Evolutionary conservation across 2,113 vertebrate genomes (phyloP).

Genomic region (Alethe castanea): DNA sequence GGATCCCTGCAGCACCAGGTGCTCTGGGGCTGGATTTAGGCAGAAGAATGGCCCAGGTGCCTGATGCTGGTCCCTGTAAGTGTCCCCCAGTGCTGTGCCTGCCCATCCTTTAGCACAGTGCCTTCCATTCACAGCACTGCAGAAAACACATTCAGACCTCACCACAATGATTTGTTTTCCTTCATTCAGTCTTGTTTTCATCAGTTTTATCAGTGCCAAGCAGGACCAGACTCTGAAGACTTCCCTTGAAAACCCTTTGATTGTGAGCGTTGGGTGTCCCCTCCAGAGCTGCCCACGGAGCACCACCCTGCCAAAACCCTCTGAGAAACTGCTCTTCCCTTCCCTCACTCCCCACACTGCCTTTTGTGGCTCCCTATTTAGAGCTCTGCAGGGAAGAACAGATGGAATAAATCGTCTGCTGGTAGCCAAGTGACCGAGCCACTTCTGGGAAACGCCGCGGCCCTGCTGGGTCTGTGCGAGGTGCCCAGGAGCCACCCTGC

Average conservation of each 20-base stretch:
- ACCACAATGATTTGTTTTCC: not conserved
- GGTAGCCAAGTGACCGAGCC: slow-evolving; percentile 5
- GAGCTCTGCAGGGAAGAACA: not conserved
- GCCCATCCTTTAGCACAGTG: not conserved
- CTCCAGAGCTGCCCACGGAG: not conserved
- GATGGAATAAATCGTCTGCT: slow-evolving; percentile 50
- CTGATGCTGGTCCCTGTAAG: not conserved
- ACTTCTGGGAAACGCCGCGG: slow-evolving; percentile 23
- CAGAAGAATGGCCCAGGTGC: not conserved
- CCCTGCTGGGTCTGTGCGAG: not conserved
- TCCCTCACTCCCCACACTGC: not conserved
- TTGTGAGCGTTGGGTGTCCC: not conserved
- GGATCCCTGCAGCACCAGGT: not conserved
- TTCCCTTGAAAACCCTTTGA: not conserved
- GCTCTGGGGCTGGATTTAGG: not conserved
- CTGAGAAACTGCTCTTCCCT: slow-evolving; percentile 29
- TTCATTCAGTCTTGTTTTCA: not conserved
- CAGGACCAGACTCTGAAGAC: not conserved
- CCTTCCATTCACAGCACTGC: not conserved
- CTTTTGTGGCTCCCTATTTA: not conserved
- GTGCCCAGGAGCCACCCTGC: not conserved
- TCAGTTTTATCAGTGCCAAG: not conserved
- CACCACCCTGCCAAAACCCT: not conserved
- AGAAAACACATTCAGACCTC: not conserved
- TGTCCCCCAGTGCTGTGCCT: not conserved